Evolutionary conservation across 2,797 vertebrate genomes (phyloP).

Genomic region (Gymnothorax javanicus): DNA sequence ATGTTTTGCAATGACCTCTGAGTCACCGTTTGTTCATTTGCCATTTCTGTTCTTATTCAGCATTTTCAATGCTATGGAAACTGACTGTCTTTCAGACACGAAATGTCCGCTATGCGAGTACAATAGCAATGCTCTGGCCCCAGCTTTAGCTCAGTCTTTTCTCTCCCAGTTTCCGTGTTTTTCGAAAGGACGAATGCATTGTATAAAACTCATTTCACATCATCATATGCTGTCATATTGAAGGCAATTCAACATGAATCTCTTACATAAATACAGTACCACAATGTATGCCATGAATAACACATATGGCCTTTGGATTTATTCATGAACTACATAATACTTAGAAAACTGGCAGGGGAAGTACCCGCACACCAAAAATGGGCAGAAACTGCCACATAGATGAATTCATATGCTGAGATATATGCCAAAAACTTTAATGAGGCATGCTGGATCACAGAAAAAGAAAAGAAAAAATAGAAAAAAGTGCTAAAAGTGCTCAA

Average conservation of each 20-base stretch:
- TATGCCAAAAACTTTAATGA: too few relatives aligned
- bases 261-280: background rate
- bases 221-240: background rate
- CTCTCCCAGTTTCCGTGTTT: background rate
- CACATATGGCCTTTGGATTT: too few relatives aligned
- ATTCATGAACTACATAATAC: too few relatives aligned
- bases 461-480: too few relatives aligned
- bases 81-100: background rate
- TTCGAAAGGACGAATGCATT: background rate
- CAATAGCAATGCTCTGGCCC: background rate
- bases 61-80: background rate
- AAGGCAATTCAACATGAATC: background rate
- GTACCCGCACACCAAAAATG: too few relatives aligned
- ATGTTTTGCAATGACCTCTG: background rate
- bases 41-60: background rate
- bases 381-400: too few relatives aligned
- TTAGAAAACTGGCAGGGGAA: too few relatives aligned
- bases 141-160: background rate
- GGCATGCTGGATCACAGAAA: too few relatives aligned
- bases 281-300: too few relatives aligned
- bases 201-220: background rate
- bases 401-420: too few relatives aligned
- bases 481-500: too few relatives aligned
- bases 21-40: background rate
- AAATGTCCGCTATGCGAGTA: background rate